phyloP scores from a whole-genome alignment of 2,113 vertebrate genomes.

The Podilymbus podiceps region DNA sequence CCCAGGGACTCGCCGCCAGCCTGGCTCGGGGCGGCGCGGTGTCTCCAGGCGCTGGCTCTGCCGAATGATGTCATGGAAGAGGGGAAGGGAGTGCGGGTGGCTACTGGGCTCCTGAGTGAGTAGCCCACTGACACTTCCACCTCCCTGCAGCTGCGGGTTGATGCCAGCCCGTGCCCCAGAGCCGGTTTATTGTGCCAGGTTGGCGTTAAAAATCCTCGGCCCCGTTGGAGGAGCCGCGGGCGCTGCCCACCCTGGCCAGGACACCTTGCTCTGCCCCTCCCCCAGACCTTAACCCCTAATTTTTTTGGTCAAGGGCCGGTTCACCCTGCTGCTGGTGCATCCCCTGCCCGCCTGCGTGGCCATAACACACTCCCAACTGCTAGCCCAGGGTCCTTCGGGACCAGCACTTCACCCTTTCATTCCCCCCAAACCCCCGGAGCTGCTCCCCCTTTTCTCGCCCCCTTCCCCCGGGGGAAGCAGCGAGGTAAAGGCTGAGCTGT shows the following conservation, averaged over 20 bases:
- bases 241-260: background rate
- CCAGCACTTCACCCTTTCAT: background rate
- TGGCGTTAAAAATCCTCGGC: too few relatives aligned
- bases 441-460: too few relatives aligned
- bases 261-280: too few relatives aligned
- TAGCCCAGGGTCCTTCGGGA: rapidly evolving
- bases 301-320: background rate
- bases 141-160: background rate
- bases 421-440: rapidly evolving
- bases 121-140: background rate
- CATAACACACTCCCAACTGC: rapidly evolving
- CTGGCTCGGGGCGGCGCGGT: background rate
- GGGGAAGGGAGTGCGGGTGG: background rate
- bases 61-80: constrained; percentile 48
- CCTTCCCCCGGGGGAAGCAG: background rate
- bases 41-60: constrained; percentile 5
- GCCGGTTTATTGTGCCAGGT: background rate
- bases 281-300: rapidly evolving
- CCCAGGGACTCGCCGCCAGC: background rate
- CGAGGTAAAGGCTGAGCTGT: background rate
- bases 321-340: too few relatives aligned
- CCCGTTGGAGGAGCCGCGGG: background rate
- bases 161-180: background rate
- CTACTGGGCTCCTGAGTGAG: background rate
- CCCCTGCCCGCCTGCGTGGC: too few relatives aligned